These are phyloP conservation scores for Melanargia galathea DNA, from an alignment of 2,888 invertebrate genomes.

Conservation along the genomic window DNA sequence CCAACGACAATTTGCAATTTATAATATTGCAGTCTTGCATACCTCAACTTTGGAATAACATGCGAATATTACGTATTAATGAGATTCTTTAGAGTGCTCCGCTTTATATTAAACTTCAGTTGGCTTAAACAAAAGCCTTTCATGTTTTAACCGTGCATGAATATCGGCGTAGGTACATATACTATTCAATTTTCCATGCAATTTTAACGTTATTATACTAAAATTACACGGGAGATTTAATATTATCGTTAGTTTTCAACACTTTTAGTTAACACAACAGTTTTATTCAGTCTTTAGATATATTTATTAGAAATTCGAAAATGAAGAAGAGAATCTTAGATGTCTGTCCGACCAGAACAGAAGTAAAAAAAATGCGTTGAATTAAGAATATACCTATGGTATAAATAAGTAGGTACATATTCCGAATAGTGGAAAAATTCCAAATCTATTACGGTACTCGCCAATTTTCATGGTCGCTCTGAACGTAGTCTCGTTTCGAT, in stretches of 20 bases:
- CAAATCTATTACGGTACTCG: no score
- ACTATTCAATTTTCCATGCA: background rate
- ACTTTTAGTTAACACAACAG: no score
- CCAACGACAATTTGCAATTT: slow-evolving; percentile 15
- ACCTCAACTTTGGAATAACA: slow-evolving; percentile 17
- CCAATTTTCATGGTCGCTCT: no score
- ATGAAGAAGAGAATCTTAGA: no score
- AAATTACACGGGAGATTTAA: background rate
- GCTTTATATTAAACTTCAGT: slow-evolving; percentile 18
- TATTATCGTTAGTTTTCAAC: background rate
- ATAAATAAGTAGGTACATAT: no score
- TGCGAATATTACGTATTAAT: slow-evolving; percentile 16
- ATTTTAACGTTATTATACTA: background rate
- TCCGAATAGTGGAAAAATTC: no score
- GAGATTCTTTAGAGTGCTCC: slow-evolving; percentile 21
- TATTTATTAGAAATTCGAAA: no score
- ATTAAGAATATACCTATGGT: no score
- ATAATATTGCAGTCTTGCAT: slow-evolving; percentile 19
- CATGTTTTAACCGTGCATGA: slow-evolving; percentile 12
- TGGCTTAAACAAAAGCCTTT: slow-evolving; percentile 20
- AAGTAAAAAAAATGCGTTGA: no score
- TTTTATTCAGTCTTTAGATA: no score
- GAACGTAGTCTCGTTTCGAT: no score
- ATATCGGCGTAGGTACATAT: slow-evolving; percentile 11
- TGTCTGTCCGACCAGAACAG: no score